Conservation (phyloP, 53 echinoderm and acorn worm genomes). For the Pentamera pediparva region DNA sequence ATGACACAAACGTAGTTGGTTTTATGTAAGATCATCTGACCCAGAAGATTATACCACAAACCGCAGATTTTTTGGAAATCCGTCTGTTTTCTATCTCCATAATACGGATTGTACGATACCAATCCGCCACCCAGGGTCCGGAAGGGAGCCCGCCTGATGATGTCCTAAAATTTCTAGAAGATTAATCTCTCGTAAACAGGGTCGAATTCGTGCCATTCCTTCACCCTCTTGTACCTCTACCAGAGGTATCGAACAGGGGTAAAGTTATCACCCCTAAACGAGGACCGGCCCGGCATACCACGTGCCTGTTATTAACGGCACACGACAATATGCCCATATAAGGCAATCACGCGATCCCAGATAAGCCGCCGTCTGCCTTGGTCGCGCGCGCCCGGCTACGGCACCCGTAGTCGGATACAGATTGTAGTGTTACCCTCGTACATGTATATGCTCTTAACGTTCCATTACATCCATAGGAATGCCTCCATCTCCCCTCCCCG, state of each 20-base stretch:
- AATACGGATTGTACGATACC: too few species aligned
- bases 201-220: conserved; percentile 32
- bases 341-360: conserved; percentile 22
- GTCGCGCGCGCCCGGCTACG: conserved; percentile 21
- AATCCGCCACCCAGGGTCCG: conserved; percentile 9
- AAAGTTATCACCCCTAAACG: not conserved
- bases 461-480: conserved; percentile 27
- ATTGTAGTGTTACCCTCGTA: not conserved
- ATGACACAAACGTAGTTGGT: too few species aligned
- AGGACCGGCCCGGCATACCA: conserved; percentile 8
- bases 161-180: not conserved
- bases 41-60: too few species aligned
- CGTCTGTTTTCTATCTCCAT: too few species aligned
- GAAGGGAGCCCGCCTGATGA: not conserved
- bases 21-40: too few species aligned
- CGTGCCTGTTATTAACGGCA: conserved; percentile 30
- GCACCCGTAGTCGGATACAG: not conserved
- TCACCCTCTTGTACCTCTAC: not conserved
- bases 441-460: conserved; percentile 15
- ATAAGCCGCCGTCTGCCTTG: not conserved
- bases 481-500: not conserved
- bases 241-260: conserved; percentile 30
- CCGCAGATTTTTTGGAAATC: too few species aligned
- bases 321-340: conserved; percentile 36
- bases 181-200: conserved; percentile 19